Evolutionary conservation across 2,888 invertebrate species (phyloP).

Genomic region (Apamea epomidion): DNA sequence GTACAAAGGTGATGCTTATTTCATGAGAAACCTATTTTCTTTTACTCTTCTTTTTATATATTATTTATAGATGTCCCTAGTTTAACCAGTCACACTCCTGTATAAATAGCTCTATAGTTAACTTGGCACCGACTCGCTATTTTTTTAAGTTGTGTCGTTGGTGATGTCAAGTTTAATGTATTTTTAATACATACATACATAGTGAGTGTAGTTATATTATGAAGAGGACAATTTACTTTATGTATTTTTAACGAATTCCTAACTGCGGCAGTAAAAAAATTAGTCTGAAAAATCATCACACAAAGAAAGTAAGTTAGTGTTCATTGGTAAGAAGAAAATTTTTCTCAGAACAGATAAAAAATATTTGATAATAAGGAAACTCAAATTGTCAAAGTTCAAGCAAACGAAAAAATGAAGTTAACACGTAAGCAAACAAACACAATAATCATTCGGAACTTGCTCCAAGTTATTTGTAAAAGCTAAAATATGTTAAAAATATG

Average conservation of each 20-base stretch:
- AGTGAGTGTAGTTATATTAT: neutral
- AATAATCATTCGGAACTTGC: slow-evolving; percentile 39
- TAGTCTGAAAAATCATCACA: neutral
- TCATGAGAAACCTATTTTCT: too few relatives aligned
- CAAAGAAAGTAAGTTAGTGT: neutral
- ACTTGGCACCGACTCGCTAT: slow-evolving; percentile 30
- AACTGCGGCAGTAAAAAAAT: too few relatives aligned
- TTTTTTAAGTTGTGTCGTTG: slow-evolving; percentile 30
- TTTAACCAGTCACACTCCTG: slow-evolving; percentile 1
- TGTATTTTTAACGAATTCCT: too few relatives aligned
- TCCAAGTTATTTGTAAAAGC: slow-evolving; percentile 54
- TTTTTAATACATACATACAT: slow-evolving; percentile 17
- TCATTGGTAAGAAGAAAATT: neutral
- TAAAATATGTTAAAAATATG: slow-evolving; percentile 64
- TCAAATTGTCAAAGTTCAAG: slow-evolving; percentile 17
- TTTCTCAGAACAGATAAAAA: neutral
- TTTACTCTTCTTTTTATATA: neutral
- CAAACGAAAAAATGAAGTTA: slow-evolving; percentile 24
- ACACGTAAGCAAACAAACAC: slow-evolving; percentile 44
- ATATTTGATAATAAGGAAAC: slow-evolving; percentile 12
- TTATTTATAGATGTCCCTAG: slow-evolving; percentile 4
- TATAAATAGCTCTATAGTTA: slow-evolving; percentile 24
- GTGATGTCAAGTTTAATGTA: slow-evolving; percentile 10
- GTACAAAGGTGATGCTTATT: too few relatives aligned
- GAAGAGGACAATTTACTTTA: neutral